Evolutionary conservation across 2,113 vertebrate genomes (phyloP), one percentile per base, ranked within the genome.

Genomic region (Vimba vimba): DNA sequence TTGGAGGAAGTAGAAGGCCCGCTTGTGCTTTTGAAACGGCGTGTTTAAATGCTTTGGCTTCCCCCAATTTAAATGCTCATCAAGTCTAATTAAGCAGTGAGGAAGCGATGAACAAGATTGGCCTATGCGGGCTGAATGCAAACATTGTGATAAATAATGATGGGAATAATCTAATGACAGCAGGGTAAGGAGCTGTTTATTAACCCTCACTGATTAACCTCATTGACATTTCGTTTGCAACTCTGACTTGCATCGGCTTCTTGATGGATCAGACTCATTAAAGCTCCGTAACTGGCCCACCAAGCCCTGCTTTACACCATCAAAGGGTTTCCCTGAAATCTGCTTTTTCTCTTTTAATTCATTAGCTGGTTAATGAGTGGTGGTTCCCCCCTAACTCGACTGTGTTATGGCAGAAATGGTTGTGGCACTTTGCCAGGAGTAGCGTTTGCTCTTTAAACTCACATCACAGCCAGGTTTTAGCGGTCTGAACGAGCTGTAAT

Each of bases 391-490:
- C 52, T 36, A 36, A 59, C 78, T 25, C 15, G 0, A 30, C 50
- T 78, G 76, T 57, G 52, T 57, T 59, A 19, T 23, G 27, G 50
- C 77, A 78, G 36, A 62, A 45, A 79, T 8, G 13, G 78, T 17
- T 45, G 33, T 64, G 36, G 57, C 78, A 27, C 7, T 25, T 17
- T 80, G 57, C 57, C 36, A 79, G 5, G 0, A n/a, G 30, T 23
- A 79, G 50, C 25, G n/a, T 59, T n/a, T 23, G 17, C 52, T 59
- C 76, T 78, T 79, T 79, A 39, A 79, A 36, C 76, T 59, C 52
- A 6, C 13, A 75, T 47, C 43, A 47, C 71, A 75, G 71, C 17
- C 71, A 8, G 43, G 43, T 75, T 75, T 74, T 25, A 75, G 43
- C 47, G 43, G 71, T 25, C 23, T 74, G 71, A 23, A 19, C 33